A percentile compares a stretch with the other conserved stretches of the same genome.
Conservation (phyloP, 1,140 invertebrate species). For the Zaprionus taronus region DNA sequence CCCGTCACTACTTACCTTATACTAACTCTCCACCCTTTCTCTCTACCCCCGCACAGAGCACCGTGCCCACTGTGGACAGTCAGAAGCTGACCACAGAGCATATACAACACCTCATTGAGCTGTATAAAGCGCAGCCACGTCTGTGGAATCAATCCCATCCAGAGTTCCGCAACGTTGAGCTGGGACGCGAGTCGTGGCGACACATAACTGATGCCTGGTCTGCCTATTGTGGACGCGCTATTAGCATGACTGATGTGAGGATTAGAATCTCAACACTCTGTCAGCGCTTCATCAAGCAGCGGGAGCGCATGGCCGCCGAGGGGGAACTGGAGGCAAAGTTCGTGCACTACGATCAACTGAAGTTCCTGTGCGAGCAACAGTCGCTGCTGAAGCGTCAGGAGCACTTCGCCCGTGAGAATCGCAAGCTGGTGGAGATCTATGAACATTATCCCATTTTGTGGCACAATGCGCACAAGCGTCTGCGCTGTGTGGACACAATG, state of each 20-base stretch:
- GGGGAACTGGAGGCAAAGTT: slow-evolving; percentile 68
- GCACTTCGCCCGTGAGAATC: slow-evolving; percentile 59
- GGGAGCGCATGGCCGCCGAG: slow-evolving; percentile 66
- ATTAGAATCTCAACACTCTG: slow-evolving; percentile 70
- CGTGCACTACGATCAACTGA: slow-evolving; percentile 64
- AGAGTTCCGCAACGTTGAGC: slow-evolving; percentile 58
- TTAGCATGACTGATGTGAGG: slow-evolving; percentile 64
- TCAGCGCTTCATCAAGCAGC: slow-evolving; percentile 70
- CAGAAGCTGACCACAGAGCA: slow-evolving; percentile 57
- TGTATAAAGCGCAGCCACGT: slow-evolving; percentile 57
- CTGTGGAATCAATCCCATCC: slow-evolving; percentile 70
- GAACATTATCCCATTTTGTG: slow-evolving; percentile 74
- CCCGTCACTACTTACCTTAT: too few species aligned
- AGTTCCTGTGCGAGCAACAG: slow-evolving; percentile 67
- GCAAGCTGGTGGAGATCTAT: slow-evolving; percentile 70
- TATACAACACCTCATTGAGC: slow-evolving; percentile 62
- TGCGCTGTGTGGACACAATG: slow-evolving; percentile 38
- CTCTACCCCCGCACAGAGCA: slow-evolving; percentile 16
- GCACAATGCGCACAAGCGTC: slow-evolving; percentile 65
- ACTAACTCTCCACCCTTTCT: too few species aligned
- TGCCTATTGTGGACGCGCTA: slow-evolving; percentile 55
- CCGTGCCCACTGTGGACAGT: slow-evolving; percentile 31
- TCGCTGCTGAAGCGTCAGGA: slow-evolving; percentile 63
- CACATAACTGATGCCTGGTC: slow-evolving; percentile 62
- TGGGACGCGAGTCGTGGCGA: slow-evolving; percentile 65